phyloP scores from a whole-genome alignment of 2,113 vertebrate species.

The Paratilapia polleni region DNA sequence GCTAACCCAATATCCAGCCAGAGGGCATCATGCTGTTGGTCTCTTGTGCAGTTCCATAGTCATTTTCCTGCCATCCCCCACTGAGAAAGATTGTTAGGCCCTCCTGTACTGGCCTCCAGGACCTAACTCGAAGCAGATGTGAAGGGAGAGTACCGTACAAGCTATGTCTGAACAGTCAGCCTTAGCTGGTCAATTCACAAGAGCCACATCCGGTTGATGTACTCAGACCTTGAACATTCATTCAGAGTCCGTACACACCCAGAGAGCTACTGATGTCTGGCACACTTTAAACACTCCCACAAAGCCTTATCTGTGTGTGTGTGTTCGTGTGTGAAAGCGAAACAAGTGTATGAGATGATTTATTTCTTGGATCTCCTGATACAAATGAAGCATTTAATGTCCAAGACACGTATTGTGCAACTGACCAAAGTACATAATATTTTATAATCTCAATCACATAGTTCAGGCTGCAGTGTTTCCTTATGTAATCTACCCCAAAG shows the following conservation, averaged over 20 bases:
- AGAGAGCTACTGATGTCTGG: not conserved
- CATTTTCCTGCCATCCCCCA: slow-evolving; percentile 63
- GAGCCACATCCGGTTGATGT: slow-evolving; percentile 40
- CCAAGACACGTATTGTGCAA: not conserved
- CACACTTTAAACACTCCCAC: not conserved
- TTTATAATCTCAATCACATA: not conserved
- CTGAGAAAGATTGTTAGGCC: slow-evolving; percentile 43
- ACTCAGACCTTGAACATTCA: not conserved
- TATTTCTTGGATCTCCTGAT: not conserved
- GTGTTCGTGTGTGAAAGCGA: not conserved
- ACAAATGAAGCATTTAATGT: not conserved
- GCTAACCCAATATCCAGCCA: slow-evolving; percentile 8
- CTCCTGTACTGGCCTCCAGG: slow-evolving; percentile 47
- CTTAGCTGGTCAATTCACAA: slow-evolving; percentile 45
- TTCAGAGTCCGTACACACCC: not conserved
- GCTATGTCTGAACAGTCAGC: slow-evolving; percentile 38
- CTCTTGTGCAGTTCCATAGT: slow-evolving; percentile 20
- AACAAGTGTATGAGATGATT: not conserved
- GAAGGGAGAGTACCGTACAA: slow-evolving; percentile 45
- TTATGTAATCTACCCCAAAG: not conserved
- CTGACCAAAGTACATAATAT: not conserved
- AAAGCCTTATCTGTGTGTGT: not conserved
- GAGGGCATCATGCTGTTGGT: not conserved
- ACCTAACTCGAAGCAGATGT: slow-evolving; percentile 75
- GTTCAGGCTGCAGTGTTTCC: not conserved